Base-by-base conservation (phyloP, 2,797 vertebrate species). In the Parauchenoglanis punctatus region DNA sequence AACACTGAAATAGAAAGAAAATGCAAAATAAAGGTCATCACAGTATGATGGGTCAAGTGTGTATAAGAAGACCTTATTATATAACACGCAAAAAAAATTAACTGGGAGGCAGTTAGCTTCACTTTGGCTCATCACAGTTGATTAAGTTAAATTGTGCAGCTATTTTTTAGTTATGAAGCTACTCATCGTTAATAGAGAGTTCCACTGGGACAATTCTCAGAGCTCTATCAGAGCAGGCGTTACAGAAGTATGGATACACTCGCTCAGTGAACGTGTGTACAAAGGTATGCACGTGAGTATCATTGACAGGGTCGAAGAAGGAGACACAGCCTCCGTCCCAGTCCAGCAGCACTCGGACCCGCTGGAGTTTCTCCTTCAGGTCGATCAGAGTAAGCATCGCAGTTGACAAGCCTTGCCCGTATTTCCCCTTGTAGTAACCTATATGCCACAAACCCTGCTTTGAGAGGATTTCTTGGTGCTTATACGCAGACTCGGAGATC, bases 221-320 rank as follows among this genome's bases (percentile, higher is more conserved):
- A 13, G 73, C 35, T 58, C 86, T 7, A 67, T 73, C 81, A 20
- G 88, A 54, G 84, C 90, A 91, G 12, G 80, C 76, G 0, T 81
- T 90, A 65, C 83, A 90, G 40, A 91, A 87, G 59, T 90, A 91
- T 0, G 90, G 90, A 82, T 89, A 91, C 28, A 90, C 73, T 67
- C 25, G 87, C 68, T 91, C 90, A 59, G 78, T 91, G 56, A 90
- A 91, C 0, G 75, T 63, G 56, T 90, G 83, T 17, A 12, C 54
- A 67, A 90, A 92, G 23, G 87, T 91, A 63, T 89, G 81, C 3
- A 92, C 65, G 28, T 84, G 89, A 46, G 78, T 52, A 81, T 85
- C 40, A 12, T 18, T 81, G 72, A 87, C 84, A 40, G 87, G 2
- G 44, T 89, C 23, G 1, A 75, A 75, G 59, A 92, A 91, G 0